Base-by-base conservation (phyloP, 2,113 vertebrate genomes). In the Alaudala cheleensis region DNA sequence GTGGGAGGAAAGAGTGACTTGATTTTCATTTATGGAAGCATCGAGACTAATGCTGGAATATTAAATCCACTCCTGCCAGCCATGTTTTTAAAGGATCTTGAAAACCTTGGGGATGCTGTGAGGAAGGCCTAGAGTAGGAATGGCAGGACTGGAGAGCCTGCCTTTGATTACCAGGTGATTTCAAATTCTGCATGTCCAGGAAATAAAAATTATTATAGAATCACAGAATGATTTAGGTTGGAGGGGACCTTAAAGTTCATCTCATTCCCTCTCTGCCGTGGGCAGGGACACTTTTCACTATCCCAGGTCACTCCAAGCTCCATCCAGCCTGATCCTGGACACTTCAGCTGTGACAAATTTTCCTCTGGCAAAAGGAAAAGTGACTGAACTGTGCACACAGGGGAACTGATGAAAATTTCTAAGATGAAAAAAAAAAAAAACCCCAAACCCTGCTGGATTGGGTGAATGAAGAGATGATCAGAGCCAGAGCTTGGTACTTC, bases 11-110 rank as follows among this genome's bases (percentile, higher is more conserved):
- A 51, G 81, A 86, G 67, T 7, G 79, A 73, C 87, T 90, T 54
- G 78, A 79, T 89, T 92, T 76, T 95, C 53, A 51, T 90, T 87
- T 77, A 91, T 5, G 14, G 91, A 70, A 79, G 86, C 81, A 57
- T 20, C 1, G 1, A 87, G 78, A 33, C 54, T 58, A 77, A 77
- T 44, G 58, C 62, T 50, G 66, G 66, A 65, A 84, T 88, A 89
- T 61, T 57, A 81, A 91, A 92, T 33, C 61, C 79, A 39, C 50
- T 79, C 50, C 79, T 40, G 79, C 47, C 58, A 85, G 47, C 42
- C 67, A 33, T 0, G 0, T 29, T 74, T 79, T 61, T 18, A 72
- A 87, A 82, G 62, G n/a, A 53, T 33, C 18, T 45, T 60, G 53
- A 51, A 87, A 80, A 80, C 70, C 4, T 42, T 42, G 8, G 34